These are phyloP conservation scores for Semnornis frantzii DNA, from an alignment of 2,113 vertebrate species.

Conservation along the genomic window DNA sequence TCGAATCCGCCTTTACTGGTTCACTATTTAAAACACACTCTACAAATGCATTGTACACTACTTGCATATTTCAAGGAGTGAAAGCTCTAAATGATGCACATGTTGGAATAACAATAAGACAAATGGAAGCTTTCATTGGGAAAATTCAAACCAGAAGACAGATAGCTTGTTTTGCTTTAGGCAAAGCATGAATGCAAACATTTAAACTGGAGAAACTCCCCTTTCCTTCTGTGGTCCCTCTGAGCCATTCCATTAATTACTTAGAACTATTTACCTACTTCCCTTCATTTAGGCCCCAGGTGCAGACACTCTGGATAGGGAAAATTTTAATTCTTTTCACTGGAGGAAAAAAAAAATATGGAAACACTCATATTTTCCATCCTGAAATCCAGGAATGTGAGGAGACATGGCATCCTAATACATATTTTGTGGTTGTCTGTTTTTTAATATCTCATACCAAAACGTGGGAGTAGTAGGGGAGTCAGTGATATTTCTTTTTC, in stretches of 20 bases:
- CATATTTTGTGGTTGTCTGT: neutral
- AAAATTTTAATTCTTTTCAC: constrained; percentile 42
- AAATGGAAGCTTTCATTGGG: constrained; percentile 51
- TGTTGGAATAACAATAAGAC: constrained; percentile 53
- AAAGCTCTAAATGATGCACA: constrained; percentile 35
- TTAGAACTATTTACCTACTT: constrained; percentile 63
- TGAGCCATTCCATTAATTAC: constrained; percentile 62
- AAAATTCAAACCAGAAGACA: constrained; percentile 62
- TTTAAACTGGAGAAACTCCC: constrained; percentile 57
- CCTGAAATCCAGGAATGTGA: neutral
- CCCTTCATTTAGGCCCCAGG: constrained; percentile 56
- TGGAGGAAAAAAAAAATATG: neutral
- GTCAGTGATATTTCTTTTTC: neutral
- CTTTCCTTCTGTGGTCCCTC: constrained; percentile 54
- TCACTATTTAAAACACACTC: neutral
- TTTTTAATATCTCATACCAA: neutral
- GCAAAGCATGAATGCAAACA: constrained; percentile 60
- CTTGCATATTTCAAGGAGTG: neutral
- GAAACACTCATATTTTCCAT: constrained; percentile 26
- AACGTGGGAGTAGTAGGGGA: neutral
- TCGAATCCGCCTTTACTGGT: neutral
- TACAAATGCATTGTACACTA: neutral
- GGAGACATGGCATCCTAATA: neutral
- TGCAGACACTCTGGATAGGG: constrained; percentile 25
- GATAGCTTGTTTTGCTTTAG: constrained; percentile 66